Conservation (phyloP, 2,797 vertebrate genomes). For the Xyrichtys novacula region DNA sequence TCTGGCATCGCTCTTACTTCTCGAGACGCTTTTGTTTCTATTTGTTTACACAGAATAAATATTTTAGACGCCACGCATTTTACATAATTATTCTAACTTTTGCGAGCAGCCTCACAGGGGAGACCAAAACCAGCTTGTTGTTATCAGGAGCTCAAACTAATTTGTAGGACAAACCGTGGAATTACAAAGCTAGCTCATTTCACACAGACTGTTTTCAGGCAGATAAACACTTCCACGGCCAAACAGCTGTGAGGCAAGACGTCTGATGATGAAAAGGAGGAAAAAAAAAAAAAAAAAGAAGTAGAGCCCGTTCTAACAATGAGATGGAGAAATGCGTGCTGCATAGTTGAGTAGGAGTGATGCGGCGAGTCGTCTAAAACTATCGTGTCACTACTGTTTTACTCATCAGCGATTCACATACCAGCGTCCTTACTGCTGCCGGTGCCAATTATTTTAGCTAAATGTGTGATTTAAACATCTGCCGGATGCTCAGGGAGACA, state of each 20-base stretch:
- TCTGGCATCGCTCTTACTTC: slow-evolving; percentile 16
- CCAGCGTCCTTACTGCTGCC: not conserved
- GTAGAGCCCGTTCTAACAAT: slow-evolving; percentile 25
- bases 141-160: slow-evolving; percentile 65
- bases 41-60: slow-evolving; percentile 61
- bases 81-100: slow-evolving; percentile 64
- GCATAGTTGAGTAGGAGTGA: slow-evolving; percentile 21
- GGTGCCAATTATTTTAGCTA: not conserved
- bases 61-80: slow-evolving; percentile 66
- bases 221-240: slow-evolving; percentile 55
- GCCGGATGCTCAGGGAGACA: not conserved
- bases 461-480: slow-evolving; percentile 9
- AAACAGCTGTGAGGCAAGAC: slow-evolving; percentile 48
- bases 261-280: slow-evolving; percentile 31
- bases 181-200: slow-evolving; percentile 62
- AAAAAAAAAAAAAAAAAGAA: slow-evolving; percentile 38
- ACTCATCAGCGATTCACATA: not conserved
- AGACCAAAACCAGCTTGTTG: slow-evolving; percentile 49
- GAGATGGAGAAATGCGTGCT: slow-evolving; percentile 12
- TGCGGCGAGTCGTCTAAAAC: slow-evolving; percentile 11
- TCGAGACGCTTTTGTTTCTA: slow-evolving; percentile 41
- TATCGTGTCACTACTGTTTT: not conserved
- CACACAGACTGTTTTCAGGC: slow-evolving; percentile 51
- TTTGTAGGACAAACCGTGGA: slow-evolving; percentile 69
- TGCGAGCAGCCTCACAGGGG: slow-evolving; percentile 53